Conservation (phyloP, 2,797 vertebrate genomes). For the Cichlasoma orientale region DNA sequence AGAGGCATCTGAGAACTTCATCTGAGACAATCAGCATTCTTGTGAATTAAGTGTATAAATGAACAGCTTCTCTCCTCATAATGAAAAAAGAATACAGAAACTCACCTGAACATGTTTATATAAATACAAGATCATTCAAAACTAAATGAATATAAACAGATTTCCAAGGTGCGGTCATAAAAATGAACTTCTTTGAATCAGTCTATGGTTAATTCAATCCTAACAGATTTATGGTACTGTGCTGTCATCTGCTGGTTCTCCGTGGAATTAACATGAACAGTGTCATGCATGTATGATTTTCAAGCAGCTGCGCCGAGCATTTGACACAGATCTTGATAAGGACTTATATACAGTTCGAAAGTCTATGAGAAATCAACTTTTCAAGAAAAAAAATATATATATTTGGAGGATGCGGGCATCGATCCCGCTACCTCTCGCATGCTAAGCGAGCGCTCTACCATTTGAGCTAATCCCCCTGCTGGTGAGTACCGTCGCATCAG, state of each 20-base stretch:
- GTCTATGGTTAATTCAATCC: background rate
- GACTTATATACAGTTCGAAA: background rate
- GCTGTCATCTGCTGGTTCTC: constrained; percentile 3
- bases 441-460: constrained; percentile 49
- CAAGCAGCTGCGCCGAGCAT: background rate
- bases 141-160: background rate
- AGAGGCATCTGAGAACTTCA: too few species aligned
- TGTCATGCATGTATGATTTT: background rate
- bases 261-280: background rate
- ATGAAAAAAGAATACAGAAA: background rate
- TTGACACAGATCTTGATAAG: background rate
- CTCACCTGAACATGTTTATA: background rate
- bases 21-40: too few species aligned
- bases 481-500: accelerated
- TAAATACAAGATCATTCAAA: background rate
- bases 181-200: too few species aligned
- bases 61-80: background rate
- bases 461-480: constrained; percentile 58
- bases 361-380: background rate
- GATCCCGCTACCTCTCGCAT: constrained; percentile 54
- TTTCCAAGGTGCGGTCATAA: background rate
- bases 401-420: constrained; percentile 52
- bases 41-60: too few species aligned
- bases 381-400: background rate
- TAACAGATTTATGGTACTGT: background rate